Evolutionary conservation across 2,113 vertebrate genomes (phyloP), one percentile per base, ranked within the genome.

Genomic region (Spea bombifrons): DNA sequence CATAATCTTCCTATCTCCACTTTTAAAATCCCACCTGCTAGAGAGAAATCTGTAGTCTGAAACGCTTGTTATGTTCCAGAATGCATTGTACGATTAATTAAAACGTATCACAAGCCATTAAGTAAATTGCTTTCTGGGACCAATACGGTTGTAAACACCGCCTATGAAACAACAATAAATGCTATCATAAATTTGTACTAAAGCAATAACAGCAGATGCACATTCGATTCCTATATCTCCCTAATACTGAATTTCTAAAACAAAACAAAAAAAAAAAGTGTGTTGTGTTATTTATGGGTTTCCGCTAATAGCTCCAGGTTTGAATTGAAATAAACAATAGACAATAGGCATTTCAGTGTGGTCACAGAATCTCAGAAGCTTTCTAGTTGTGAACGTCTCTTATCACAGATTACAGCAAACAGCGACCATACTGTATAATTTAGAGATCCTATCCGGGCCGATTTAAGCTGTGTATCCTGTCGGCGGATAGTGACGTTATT

Each of bases 401-500:
- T 63, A 82, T 74, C 66, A 61, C 49, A 82, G 45, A 74, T 66
- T 82, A 72, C 5, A 43, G 75, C 73, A 78, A 78, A 52, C 72
- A 79, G 50, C 7, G 81, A 79, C 83, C 17, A 82, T 47, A 48
- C 76, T 79, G 76, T 73, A 81, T 80, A 81, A 72, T 76, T 84
- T 59, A 66, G 17, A 74, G 71, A 68, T 85, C 82, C 81, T 81
- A 71, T 75, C 70, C 13, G 72, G 43, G 75, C 49, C 72, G 75
- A 64, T 30, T 69, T 83, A 45, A 81, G 80, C 17, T 8, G 17
- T 73, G 46, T 44, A n/a, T 6, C 80, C 66, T 66, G 81, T 67
- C 75, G 74, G 5, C 53, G 63, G 72, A 81, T 66, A 47, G 30
- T 83, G 81, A 85, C 75, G 76, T 66, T 79, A 79, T 79, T 73